These are phyloP conservation scores for Manduca sexta DNA, from an alignment of 1,140 invertebrate species.

Conservation along the genomic window DNA sequence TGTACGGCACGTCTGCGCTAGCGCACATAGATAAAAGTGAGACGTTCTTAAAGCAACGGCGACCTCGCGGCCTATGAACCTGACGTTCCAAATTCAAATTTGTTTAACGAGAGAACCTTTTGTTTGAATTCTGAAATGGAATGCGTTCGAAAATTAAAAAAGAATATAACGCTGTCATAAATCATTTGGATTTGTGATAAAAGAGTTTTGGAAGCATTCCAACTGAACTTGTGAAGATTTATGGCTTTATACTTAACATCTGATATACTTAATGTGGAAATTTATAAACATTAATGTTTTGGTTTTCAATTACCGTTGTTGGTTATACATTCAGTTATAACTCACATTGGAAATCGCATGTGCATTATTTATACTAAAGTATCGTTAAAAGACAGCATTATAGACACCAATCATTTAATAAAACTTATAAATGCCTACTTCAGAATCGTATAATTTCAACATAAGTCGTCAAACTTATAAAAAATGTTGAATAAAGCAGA, in stretches of 20 bases:
- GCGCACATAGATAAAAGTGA: constrained; percentile 44
- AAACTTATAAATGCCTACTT: too few relatives aligned
- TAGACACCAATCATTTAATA: too few relatives aligned
- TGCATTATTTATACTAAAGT: not conserved
- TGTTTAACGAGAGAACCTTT: constrained; percentile 36
- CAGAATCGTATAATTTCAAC: too few relatives aligned
- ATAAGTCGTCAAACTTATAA: too few relatives aligned
- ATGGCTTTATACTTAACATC: constrained; percentile 16
- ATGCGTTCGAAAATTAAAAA: constrained; percentile 12
- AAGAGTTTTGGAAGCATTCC: constrained; percentile 23
- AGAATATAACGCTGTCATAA: not conserved
- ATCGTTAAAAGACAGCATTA: not conserved
- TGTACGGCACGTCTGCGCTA: constrained; percentile 28
- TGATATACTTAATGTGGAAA: constrained; percentile 8
- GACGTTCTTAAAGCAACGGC: constrained; percentile 47
- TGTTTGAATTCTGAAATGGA: constrained; percentile 34
- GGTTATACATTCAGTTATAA: not conserved
- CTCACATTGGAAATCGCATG: too few relatives aligned
- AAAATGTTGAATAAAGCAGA: not conserved
- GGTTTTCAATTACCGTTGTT: not conserved
- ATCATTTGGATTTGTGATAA: constrained; percentile 6
- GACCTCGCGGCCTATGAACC: constrained; percentile 40
- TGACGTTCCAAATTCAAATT: constrained; percentile 46
- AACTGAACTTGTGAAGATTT: constrained; percentile 20
- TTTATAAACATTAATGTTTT: constrained; percentile 15